These are phyloP conservation scores for Discoglossus pictus DNA, from an alignment of 2,797 vertebrate genomes.

Conservation along the genomic window DNA sequence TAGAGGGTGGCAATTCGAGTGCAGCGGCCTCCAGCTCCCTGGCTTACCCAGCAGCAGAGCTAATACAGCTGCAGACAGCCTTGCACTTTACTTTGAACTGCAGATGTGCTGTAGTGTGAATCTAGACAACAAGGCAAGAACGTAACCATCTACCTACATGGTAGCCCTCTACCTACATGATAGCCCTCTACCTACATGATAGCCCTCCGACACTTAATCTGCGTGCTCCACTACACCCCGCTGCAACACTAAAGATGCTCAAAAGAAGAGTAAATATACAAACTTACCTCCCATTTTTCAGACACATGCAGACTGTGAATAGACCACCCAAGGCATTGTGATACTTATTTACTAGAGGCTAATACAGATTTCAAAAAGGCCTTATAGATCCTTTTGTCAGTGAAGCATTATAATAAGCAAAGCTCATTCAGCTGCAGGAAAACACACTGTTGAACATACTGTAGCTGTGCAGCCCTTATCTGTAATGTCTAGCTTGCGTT, in stretches of 20 bases:
- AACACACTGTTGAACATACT: slow-evolving; percentile 52
- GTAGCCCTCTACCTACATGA: neutral
- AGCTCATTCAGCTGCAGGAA: slow-evolving; percentile 62
- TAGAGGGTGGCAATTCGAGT: too few species aligned
- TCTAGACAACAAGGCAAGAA: slow-evolving; percentile 5
- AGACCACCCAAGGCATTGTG: slow-evolving; percentile 65
- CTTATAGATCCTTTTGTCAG: slow-evolving; percentile 57
- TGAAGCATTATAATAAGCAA: slow-evolving; percentile 63
- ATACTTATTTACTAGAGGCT: slow-evolving; percentile 46
- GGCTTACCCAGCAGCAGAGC: slow-evolving; percentile 19
- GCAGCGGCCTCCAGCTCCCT: slow-evolving; percentile 21
- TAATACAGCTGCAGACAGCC: slow-evolving; percentile 27
- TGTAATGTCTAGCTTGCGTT: slow-evolving; percentile 62
- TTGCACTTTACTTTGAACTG: slow-evolving; percentile 37
- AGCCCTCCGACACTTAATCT: too few species aligned
- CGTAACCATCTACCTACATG: neutral
- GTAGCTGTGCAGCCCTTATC: slow-evolving; percentile 63
- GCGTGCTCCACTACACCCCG: slow-evolving; percentile 32
- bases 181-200: neutral
- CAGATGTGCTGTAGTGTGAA: slow-evolving; percentile 2
- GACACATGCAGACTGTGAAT: slow-evolving; percentile 64
- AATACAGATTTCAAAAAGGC: slow-evolving; percentile 28
- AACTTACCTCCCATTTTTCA: slow-evolving; percentile 73
- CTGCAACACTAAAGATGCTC: neutral
- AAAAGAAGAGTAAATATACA: slow-evolving; percentile 14